A percentile compares a stretch with the other conserved stretches of the same genome.
Conservation (phyloP, 1,140 invertebrate genomes). For the Drosophila rufa region DNA sequence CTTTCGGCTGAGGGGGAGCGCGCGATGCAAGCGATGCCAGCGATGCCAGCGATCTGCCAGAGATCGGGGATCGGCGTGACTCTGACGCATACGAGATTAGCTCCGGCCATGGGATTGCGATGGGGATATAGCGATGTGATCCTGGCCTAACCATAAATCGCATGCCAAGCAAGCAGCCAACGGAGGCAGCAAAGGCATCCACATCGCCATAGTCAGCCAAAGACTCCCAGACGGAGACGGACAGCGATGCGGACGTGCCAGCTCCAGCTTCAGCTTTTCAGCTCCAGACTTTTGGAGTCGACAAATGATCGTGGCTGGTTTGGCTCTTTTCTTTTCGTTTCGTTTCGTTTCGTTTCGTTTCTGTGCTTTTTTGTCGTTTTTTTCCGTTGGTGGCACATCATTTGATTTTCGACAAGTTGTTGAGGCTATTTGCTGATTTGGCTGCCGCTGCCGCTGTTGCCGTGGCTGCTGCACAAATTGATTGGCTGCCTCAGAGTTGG, state of each 20-base stretch:
- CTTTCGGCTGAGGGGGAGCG: constrained; percentile 33
- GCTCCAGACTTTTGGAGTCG: constrained; percentile 54
- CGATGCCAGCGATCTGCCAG: constrained; percentile 39
- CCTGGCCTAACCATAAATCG: constrained; percentile 80
- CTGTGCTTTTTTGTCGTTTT: constrained; percentile 2
- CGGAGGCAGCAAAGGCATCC: constrained; percentile 28
- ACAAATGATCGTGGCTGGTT: constrained; percentile 78
- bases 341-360: constrained; percentile 19
- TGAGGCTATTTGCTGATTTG: constrained; percentile 82
- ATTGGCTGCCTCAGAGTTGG: constrained; percentile 63
- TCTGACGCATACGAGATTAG: constrained; percentile 81
- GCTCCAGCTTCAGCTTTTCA: constrained; percentile 19
- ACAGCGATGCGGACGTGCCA: constrained; percentile 75
- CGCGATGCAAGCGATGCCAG: constrained; percentile 15
- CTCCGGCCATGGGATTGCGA: constrained; percentile 62
- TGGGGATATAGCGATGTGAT: constrained; percentile 71
- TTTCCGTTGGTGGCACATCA: constrained; percentile 75
- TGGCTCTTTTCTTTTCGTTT: constrained; percentile 21
- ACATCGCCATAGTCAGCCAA: background rate
- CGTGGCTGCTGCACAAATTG: constrained; percentile 65
- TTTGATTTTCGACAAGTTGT: constrained; percentile 83
- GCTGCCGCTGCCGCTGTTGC: constrained; percentile 50
- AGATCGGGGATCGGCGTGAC: constrained; percentile 65
- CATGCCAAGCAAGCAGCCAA: constrained; percentile 45
- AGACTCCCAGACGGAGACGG: constrained; percentile 23